These are phyloP conservation scores for Pteromalus puparum DNA, from an alignment of 1,140 invertebrate species.

Conservation along the genomic window DNA sequence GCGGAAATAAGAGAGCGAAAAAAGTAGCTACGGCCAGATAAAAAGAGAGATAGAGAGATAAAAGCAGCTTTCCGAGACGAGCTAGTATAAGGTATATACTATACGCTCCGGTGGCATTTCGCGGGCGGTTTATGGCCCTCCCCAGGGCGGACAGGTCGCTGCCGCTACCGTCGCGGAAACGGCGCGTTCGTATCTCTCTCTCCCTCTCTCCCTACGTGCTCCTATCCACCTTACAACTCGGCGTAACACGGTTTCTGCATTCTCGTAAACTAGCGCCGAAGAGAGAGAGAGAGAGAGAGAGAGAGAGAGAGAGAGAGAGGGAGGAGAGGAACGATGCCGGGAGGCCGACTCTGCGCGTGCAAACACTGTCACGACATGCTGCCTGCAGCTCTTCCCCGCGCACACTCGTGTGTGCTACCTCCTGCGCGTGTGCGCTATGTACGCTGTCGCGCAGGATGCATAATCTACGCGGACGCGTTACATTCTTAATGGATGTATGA, in stretches of 20 bases:
- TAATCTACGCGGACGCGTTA: background rate
- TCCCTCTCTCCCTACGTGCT: slow-evolving; percentile 43
- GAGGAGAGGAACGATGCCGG: background rate
- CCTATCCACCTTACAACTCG: slow-evolving; percentile 44
- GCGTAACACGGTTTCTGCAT: slow-evolving; percentile 65
- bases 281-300: background rate
- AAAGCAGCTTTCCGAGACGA: slow-evolving; percentile 37
- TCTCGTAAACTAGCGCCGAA: slow-evolving; percentile 55
- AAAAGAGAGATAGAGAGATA: slow-evolving; percentile 49
- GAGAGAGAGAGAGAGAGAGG: background rate
- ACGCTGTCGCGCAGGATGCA: background rate
- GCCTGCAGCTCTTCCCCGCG: slow-evolving; percentile 12
- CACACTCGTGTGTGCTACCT: background rate
- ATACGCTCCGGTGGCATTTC: slow-evolving; percentile 37
- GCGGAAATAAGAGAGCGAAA: slow-evolving; percentile 55
- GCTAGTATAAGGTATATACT: background rate
- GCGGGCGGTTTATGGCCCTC: slow-evolving; percentile 60
- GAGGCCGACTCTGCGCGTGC: background rate
- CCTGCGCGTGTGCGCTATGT: background rate
- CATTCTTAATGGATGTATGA: slow-evolving; percentile 1
- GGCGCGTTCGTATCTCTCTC: slow-evolving; percentile 1
- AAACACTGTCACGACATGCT: slow-evolving; percentile 27
- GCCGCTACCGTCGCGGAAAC: slow-evolving; percentile 48
- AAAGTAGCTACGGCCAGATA: slow-evolving; percentile 53
- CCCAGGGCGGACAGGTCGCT: slow-evolving; percentile 48